Conservation (phyloP, 2,888 invertebrate species). For the Drosophila peninsularis region DNA sequence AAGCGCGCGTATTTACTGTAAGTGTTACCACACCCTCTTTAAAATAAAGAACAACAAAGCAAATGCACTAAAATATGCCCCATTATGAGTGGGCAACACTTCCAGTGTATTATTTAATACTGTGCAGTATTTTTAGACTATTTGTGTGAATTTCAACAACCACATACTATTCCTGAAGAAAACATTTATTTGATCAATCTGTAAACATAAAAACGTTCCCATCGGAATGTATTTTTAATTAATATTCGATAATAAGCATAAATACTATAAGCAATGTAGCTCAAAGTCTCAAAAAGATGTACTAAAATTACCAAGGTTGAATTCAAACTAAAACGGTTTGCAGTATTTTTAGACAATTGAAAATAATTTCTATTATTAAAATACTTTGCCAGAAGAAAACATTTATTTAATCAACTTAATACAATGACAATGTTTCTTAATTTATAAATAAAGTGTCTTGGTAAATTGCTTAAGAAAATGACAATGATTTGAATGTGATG, state of each 20-base stretch:
- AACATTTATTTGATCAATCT: too few relatives aligned
- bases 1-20: neutral
- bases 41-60: neutral
- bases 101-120: neutral
- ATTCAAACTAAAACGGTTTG: neutral
- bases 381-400: slow-evolving; percentile 47
- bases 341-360: neutral
- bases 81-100: neutral
- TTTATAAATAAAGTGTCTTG: slow-evolving; percentile 19
- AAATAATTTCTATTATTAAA: neutral
- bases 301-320: neutral
- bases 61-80: slow-evolving; percentile 3
- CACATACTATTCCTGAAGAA: too few relatives aligned
- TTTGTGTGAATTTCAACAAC: too few relatives aligned
- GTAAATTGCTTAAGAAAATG: slow-evolving; percentile 26
- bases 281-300: too few relatives aligned
- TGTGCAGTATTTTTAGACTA: too few relatives aligned
- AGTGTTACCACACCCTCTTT: neutral
- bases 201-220: too few relatives aligned
- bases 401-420: slow-evolving; percentile 68
- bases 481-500: slow-evolving; percentile 38
- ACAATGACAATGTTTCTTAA: slow-evolving; percentile 64
- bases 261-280: too few relatives aligned
- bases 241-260: too few relatives aligned
- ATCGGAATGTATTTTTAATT: too few relatives aligned